These are phyloP conservation scores for Cyclargus thomasi DNA, from an alignment of 1,140 invertebrate species.

Conservation along the genomic window DNA sequence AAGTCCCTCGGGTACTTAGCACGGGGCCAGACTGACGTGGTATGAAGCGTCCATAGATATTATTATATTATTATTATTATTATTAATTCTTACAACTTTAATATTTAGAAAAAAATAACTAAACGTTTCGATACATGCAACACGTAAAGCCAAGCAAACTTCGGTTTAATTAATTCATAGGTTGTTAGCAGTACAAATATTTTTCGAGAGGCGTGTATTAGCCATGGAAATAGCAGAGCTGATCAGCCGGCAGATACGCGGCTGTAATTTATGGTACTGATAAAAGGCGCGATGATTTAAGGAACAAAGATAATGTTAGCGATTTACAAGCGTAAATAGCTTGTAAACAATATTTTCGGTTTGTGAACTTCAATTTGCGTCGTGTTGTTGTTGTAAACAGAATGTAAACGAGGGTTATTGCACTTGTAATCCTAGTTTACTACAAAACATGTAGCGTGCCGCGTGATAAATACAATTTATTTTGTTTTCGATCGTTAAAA, in stretches of 20 bases:
- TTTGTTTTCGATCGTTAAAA: neutral
- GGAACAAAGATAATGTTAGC: conserved; percentile 40
- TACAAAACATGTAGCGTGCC: neutral
- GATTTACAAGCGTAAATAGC: conserved; percentile 21
- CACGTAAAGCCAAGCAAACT: neutral
- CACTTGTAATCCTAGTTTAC: conserved; percentile 2
- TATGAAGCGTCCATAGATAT: too few relatives aligned
- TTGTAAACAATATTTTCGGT: conserved; percentile 21
- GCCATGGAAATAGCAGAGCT: conserved; percentile 43
- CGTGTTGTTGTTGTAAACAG: neutral
- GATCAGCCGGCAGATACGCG: conserved; percentile 49
- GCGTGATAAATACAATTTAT: neutral
- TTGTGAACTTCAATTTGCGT: conserved; percentile 6
- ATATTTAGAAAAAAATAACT: too few relatives aligned
- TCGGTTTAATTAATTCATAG: conserved; percentile 24
- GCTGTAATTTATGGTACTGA: conserved; percentile 42
- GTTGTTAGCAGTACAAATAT: conserved; percentile 18
- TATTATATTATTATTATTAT: too few relatives aligned
- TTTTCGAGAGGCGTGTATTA: conserved; percentile 20
- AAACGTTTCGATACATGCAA: too few relatives aligned
- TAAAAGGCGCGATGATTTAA: conserved; percentile 51
- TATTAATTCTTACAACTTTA: too few relatives aligned
- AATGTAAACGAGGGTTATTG: neutral
- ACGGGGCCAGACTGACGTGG: too few relatives aligned
- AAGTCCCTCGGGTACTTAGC: too few relatives aligned